These are phyloP conservation scores for Oxycera nigricornis DNA, from an alignment of 2,888 invertebrate species.

Conservation along the genomic window DNA sequence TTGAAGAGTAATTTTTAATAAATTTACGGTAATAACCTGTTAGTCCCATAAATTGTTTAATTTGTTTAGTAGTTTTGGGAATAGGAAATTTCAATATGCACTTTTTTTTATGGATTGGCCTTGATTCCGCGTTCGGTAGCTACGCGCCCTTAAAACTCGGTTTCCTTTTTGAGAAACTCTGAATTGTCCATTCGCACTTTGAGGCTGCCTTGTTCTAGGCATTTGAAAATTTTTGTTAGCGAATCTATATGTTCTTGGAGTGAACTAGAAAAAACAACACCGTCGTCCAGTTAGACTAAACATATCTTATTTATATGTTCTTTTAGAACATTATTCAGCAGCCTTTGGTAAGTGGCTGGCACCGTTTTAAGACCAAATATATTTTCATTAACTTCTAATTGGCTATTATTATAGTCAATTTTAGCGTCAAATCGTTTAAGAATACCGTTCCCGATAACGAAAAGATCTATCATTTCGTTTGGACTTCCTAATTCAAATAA, in stretches of 20 bases:
- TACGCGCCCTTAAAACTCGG: no score
- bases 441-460: no score
- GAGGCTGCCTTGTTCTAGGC: background rate
- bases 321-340: conserved; percentile 38
- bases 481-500: no score
- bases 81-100: conserved; percentile 44
- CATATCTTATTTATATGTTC: conserved; percentile 35
- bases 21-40: conserved; percentile 19
- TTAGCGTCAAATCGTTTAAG: no score
- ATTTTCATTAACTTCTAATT: no score
- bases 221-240: background rate
- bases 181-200: no score
- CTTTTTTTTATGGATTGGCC: conserved; percentile 48
- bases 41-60: conserved; percentile 44
- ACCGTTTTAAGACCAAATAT: conserved; percentile 13
- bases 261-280: conserved; percentile 14
- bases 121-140: no score
- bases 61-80: conserved; percentile 45
- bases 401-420: no score
- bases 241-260: background rate
- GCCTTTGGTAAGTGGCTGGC: conserved; percentile 42
- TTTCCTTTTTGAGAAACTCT: no score
- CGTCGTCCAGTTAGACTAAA: background rate
- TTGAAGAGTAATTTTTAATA: conserved; percentile 49
- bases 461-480: no score